Evolutionary conservation across 2,888 invertebrate genomes (phyloP).

Genomic region (Agriotes lineatus): DNA sequence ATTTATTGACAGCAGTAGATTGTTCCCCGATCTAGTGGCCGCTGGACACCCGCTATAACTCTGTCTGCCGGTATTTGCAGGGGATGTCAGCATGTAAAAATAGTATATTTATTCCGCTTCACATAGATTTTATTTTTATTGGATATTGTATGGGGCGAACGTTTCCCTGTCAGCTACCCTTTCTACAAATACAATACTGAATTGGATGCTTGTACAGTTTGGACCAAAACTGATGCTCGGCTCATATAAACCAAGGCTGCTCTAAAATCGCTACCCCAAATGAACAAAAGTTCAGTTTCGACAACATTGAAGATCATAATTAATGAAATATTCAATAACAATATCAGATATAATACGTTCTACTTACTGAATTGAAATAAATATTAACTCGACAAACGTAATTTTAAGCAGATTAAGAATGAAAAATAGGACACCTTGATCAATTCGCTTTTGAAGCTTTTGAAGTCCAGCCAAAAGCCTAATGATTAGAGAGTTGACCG

Average conservation of each 20-base stretch:
- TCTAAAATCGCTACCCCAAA: no score
- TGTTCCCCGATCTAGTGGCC: constrained; percentile 65
- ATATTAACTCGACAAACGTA: no score
- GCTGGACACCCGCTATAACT: constrained; percentile 65
- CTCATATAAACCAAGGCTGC: neutral
- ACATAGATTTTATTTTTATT: constrained; percentile 51
- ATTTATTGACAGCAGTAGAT: constrained; percentile 67
- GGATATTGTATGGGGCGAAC: constrained; percentile 48
- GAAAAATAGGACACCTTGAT: no score
- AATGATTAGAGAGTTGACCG: no score
- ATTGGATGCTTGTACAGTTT: constrained; percentile 23
- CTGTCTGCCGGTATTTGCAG: constrained; percentile 54
- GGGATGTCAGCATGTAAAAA: constrained; percentile 56
- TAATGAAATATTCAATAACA: no score
- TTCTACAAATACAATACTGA: constrained; percentile 24
- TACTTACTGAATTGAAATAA: no score
- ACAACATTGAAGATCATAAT: no score
- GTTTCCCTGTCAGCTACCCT: constrained; percentile 27
- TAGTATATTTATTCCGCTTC: constrained; percentile 50
- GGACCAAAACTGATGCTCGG: neutral
- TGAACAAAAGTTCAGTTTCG: no score
- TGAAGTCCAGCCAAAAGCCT: no score
- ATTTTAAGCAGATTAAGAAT: no score
- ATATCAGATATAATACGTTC: no score
- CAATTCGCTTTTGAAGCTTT: no score